Conservation (phyloP, 2,797 vertebrate species). For the Sphenopsis melanotis region DNA sequence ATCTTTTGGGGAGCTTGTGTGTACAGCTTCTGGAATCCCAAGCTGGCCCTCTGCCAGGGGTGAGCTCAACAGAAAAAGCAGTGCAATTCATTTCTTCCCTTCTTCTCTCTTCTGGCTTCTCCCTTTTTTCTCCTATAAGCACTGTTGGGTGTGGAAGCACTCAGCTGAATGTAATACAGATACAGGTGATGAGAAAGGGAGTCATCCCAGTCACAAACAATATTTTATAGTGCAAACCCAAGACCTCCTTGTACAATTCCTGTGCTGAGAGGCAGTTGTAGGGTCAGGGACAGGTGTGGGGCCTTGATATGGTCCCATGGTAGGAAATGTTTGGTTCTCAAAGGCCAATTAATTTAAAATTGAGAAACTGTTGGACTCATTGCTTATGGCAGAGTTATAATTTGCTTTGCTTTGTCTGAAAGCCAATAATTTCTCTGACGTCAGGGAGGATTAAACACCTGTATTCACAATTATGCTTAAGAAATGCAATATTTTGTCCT, state of each 20-base stretch:
- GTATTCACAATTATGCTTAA: background rate
- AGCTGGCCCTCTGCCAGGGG: background rate
- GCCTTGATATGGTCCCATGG: accelerated
- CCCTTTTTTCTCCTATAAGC: background rate
- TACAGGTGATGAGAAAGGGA: background rate
- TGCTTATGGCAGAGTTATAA: background rate
- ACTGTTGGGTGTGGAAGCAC: background rate
- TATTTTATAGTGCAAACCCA: background rate
- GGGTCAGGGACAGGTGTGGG: background rate
- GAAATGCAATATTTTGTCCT: background rate
- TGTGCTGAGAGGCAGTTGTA: background rate
- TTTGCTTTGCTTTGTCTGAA: background rate
- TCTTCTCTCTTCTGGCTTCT: background rate
- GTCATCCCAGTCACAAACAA: background rate
- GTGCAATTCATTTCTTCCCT: background rate
- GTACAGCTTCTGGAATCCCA: background rate
- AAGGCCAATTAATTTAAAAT: background rate
- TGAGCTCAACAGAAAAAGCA: background rate
- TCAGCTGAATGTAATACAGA: background rate
- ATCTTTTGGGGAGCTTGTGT: background rate
- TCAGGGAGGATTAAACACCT: background rate
- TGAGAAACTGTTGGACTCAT: background rate
- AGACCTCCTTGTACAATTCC: background rate
- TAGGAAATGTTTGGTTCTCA: background rate
- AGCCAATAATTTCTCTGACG: background rate